These are phyloP conservation scores for Cyprinus carpio DNA, from an alignment of 2,113 vertebrate genomes.

Conservation along the genomic window DNA sequence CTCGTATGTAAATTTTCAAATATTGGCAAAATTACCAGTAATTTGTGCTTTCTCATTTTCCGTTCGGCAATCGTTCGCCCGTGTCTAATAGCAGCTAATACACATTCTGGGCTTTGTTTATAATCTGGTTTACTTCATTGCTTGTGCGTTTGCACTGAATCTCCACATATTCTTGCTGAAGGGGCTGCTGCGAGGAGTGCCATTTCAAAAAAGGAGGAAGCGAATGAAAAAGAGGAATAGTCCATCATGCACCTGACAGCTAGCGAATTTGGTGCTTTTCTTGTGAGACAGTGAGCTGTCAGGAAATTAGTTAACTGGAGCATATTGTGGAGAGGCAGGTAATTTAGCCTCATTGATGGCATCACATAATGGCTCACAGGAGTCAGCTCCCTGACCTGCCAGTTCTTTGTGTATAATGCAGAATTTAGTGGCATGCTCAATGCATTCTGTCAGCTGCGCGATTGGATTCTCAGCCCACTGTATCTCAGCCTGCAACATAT, in stretches of 20 bases:
- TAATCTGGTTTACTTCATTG: constrained; percentile 43
- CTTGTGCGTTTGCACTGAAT: constrained; percentile 28
- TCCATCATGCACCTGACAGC: constrained; percentile 72
- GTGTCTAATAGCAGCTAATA: constrained; percentile 39
- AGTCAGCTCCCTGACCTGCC: constrained; percentile 78
- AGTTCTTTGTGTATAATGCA: constrained; percentile 81
- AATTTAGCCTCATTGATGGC: constrained; percentile 77
- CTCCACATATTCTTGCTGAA: constrained; percentile 41
- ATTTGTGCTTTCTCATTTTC: constrained; percentile 35
- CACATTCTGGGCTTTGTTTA: constrained; percentile 16
- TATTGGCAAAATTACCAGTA: constrained; percentile 40
- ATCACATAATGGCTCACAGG: constrained; percentile 74
- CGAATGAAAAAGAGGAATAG: constrained; percentile 57
- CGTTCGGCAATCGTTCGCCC: constrained; percentile 2
- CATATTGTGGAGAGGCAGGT: constrained; percentile 75
- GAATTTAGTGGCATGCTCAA: constrained; percentile 78
- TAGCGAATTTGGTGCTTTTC: constrained; percentile 68
- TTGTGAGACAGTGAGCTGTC: constrained; percentile 67
- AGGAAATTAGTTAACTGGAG: constrained; percentile 79
- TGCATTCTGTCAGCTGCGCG: constrained; percentile 79
- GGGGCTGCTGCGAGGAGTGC: constrained; percentile 46
- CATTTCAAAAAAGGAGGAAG: constrained; percentile 50
- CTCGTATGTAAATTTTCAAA: constrained; percentile 42
- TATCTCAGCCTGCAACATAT: constrained; percentile 77
- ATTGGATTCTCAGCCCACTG: constrained; percentile 81